Percentiles rank a stretch among this genome's conserved stretches.
phyloP scores from a whole-genome alignment of 1,140 invertebrate genomes.

The Tetramorium simillimum region DNA sequence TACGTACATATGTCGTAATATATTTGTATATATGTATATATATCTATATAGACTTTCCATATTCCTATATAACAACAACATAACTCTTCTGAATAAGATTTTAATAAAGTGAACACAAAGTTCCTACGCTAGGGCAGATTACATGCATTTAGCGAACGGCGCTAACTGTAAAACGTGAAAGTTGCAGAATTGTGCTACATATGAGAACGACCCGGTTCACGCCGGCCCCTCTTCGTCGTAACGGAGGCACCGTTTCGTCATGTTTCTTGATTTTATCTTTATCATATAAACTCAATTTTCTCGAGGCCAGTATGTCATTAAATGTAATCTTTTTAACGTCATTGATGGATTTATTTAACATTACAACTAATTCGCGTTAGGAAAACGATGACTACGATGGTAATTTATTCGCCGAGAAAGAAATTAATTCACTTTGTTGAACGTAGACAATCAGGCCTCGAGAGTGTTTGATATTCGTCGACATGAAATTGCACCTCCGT shows the following conservation, averaged over 20 bases:
- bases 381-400: not conserved
- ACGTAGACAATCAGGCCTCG: not conserved
- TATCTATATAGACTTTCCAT: constrained; percentile 70
- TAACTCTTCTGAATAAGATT: constrained; percentile 68
- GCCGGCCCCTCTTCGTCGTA: constrained; percentile 4
- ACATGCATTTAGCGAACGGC: constrained; percentile 60
- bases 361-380: not conserved
- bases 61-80: constrained; percentile 71
- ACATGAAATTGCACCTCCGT: constrained; percentile 1
- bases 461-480: not conserved
- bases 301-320: not conserved
- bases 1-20: constrained; percentile 65
- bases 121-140: constrained; percentile 64
- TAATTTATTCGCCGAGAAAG: not conserved
- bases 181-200: constrained; percentile 61
- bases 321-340: not conserved
- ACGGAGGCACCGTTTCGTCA: constrained; percentile 7
- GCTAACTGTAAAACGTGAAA: constrained; percentile 65
- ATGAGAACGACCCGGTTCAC: not conserved
- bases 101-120: constrained; percentile 74
- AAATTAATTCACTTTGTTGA: not conserved
- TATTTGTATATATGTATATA: constrained; percentile 62
- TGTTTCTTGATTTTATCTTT: not conserved
- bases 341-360: not conserved
- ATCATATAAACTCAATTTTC: not conserved